Base-by-base conservation (phyloP, 2,797 vertebrate species). In the Peromyscus melanophrys region DNA sequence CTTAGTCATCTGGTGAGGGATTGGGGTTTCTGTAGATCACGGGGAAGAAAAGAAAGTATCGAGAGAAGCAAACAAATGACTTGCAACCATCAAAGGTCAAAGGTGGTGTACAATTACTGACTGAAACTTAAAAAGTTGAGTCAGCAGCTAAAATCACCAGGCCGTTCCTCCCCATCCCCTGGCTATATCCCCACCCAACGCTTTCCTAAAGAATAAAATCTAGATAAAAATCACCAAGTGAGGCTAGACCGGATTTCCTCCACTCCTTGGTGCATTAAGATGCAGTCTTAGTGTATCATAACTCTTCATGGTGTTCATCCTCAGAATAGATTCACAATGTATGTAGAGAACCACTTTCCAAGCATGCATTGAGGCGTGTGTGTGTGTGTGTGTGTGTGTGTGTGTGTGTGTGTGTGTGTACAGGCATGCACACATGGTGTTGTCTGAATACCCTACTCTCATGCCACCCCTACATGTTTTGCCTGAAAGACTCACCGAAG, bases 171-270 rank as follows among this genome's bases (percentile, higher is more conserved):
- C 14, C 77, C 11, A 67, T 13, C 31, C 4, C 6, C 19, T 55
- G 43, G 67, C 29, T 43, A 17, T 4, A 19, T 17, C 57, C 19
- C 52, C 57, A n/a, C 52, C 59, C 49, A 21, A 21, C 61, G 86
- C 43, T 87, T 93, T 90, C 40, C 31, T 65, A 19, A 61, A 81
- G 73, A 91, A 77, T 57, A 71, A 82, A 83, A 80, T 89, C 6
- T 63, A 17, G 78, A 25, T 61, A 43, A 40, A 90, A 83, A 55
- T 81, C 73, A 81, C 59, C 55, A n/a, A 84, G 43, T 63, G 37
- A 88, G 55, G n/a, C 10, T 55, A 1, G 43, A 14, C 37, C 6
- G 40, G n/a, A n/a, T 21, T 77, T 55, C 46, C 29, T 37, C 52
- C n/a, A 69, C 17, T 40, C 57, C 77, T 82, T 91, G 11, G 3